Percentiles rank a stretch among this genome's conserved stretches.
phyloP scores from a whole-genome alignment of 2,113 vertebrate genomes.

The Oenanthe oenanthe region DNA sequence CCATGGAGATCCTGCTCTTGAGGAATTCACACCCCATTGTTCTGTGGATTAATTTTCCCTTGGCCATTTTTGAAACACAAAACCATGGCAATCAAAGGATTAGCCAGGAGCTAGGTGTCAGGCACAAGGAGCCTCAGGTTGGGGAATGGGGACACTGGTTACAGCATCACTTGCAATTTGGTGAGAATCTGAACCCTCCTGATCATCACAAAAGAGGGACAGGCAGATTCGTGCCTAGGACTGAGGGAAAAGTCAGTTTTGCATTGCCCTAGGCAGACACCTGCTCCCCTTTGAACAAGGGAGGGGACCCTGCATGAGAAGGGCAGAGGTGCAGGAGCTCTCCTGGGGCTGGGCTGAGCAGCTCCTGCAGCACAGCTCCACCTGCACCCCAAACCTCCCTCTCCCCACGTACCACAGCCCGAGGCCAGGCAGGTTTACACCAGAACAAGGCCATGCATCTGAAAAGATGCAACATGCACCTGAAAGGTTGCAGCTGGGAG shows the following conservation, averaged over 20 bases:
- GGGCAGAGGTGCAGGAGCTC: accelerated
- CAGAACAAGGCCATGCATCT: background rate
- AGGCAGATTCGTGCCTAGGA: background rate
- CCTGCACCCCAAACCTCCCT: background rate
- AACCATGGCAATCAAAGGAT: background rate
- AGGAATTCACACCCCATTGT: background rate
- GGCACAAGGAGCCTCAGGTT: background rate
- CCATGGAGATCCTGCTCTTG: background rate
- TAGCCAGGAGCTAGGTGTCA: background rate
- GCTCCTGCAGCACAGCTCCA: background rate
- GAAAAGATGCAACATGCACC: background rate
- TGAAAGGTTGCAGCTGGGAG: background rate
- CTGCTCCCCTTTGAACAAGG: background rate
- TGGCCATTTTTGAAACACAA: background rate
- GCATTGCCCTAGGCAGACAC: background rate
- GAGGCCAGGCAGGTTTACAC: background rate
- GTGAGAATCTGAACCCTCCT: background rate
- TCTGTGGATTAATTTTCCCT: background rate
- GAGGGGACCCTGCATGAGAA: background rate
- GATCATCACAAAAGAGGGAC: background rate
- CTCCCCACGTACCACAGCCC: accelerated
- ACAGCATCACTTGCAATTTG: background rate
- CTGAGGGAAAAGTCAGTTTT: background rate
- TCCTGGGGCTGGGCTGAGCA: accelerated
- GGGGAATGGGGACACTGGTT: background rate